A percentile compares a stretch with the other conserved stretches of the same genome.
These are phyloP conservation scores for Malurus leucopterus DNA, from an alignment of 2,797 vertebrate species.

Conservation along the genomic window DNA sequence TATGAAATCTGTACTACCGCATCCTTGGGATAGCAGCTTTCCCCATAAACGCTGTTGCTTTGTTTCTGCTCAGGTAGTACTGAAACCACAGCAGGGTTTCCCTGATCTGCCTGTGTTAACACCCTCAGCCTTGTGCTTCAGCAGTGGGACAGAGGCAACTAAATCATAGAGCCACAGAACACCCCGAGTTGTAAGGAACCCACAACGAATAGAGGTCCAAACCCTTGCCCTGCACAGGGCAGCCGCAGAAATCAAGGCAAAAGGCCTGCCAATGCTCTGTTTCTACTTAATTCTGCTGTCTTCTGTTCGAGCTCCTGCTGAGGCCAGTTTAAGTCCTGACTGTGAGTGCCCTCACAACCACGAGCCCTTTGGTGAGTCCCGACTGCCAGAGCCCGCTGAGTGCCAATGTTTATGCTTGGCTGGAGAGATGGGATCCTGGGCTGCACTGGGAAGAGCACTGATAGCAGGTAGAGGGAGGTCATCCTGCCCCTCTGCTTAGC, in stretches of 20 bases:
- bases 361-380: accelerated
- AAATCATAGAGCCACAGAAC: neutral
- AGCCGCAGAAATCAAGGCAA: neutral
- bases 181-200: neutral
- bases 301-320: neutral
- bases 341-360: neutral
- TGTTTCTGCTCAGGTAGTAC: neutral
- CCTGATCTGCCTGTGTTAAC: accelerated
- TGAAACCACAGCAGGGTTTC: neutral
- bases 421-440: neutral
- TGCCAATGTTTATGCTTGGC: accelerated
- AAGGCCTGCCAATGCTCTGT: accelerated
- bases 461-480: no score
- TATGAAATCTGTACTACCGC: neutral
- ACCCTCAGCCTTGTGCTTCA: neutral
- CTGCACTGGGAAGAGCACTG: accelerated
- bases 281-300: neutral
- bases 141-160: accelerated
- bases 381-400: accelerated
- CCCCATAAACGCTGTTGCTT: accelerated
- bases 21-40: neutral
- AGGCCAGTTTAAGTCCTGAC: neutral
- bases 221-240: neutral
- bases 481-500: neutral
- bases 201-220: neutral